Evolutionary conservation across 2,113 vertebrate genomes (phyloP).

Genomic region (Sinocyclocheilus anshuiensis): DNA sequence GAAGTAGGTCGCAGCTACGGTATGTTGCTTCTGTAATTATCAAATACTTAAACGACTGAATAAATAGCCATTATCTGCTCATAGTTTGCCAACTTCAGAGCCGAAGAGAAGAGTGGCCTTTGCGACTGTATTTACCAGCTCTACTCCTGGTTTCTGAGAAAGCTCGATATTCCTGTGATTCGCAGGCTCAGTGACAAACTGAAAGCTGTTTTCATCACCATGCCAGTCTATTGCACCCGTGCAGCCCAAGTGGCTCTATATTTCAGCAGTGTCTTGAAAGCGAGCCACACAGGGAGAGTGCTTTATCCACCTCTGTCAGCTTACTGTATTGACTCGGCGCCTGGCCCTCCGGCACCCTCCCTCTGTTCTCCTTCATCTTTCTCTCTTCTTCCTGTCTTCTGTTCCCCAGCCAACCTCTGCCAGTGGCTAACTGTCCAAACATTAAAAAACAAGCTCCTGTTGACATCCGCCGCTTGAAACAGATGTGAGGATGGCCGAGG

Average conservation of each 20-base stretch:
- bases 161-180: conserved; percentile 43
- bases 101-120: conserved; percentile 10
- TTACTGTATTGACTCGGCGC: conserved; percentile 61
- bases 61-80: conserved; percentile 16
- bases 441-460: conserved; percentile 30
- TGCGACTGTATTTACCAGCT: conserved; percentile 7
- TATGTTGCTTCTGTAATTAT: conserved; percentile 28
- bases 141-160: conserved; percentile 2
- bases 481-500: conserved; percentile 42
- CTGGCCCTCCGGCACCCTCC: conserved; percentile 38
- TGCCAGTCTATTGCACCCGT: conserved; percentile 22
- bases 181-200: conserved; percentile 40
- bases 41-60: conserved; percentile 18
- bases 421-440: conserved; percentile 42
- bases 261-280: conserved; percentile 65
- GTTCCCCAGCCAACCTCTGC: conserved; percentile 53
- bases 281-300: conserved; percentile 65
- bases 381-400: conserved; percentile 57
- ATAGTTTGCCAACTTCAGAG: conserved; percentile 9
- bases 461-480: conserved; percentile 28
- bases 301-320: conserved; percentile 70
- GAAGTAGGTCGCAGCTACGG: conserved; percentile 22
- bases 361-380: conserved; percentile 45
- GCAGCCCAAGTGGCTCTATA: conserved; percentile 52
- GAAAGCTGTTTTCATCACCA: conserved; percentile 49